phyloP scores from a whole-genome alignment of 2,113 vertebrate genomes.

The Gnathonemus echidnorhynchus region DNA sequence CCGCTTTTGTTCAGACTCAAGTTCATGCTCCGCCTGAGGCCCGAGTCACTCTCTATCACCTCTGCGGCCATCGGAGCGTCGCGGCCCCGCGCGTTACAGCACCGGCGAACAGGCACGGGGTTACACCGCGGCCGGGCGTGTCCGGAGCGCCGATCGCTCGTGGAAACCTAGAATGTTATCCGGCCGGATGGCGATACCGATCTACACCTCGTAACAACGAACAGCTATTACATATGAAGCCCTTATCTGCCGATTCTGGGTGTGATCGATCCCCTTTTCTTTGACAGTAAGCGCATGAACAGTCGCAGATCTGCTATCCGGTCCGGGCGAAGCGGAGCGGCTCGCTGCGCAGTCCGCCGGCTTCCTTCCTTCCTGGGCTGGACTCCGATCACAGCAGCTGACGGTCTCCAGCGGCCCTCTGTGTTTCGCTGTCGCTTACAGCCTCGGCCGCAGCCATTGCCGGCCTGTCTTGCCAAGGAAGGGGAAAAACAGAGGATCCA shows the following conservation, averaged over 20 bases:
- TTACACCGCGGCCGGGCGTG: neutral
- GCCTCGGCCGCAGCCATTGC: neutral
- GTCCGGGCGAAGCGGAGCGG: too few species aligned
- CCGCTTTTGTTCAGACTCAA: constrained; percentile 4
- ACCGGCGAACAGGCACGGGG: neutral
- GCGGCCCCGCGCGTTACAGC: neutral
- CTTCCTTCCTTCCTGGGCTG: constrained; percentile 13
- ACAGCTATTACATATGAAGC: neutral
- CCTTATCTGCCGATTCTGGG: neutral
- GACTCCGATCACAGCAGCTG: neutral
- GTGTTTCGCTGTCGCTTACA: neutral
- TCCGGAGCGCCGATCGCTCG: too few species aligned
- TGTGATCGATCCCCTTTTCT: neutral
- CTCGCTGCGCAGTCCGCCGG: neutral
- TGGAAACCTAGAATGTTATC: neutral
- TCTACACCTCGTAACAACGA: neutral
- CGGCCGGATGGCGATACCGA: neutral
- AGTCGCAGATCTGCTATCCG: neutral
- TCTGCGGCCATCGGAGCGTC: constrained; percentile 12
- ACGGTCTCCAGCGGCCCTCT: neutral
- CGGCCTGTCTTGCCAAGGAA: neutral
- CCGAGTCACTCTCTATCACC: neutral
- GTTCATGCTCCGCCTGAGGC: neutral
- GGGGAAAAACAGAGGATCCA: neutral
- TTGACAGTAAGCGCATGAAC: neutral